Conservation (phyloP, 2,888 invertebrate genomes). For the Patella caerulea region DNA sequence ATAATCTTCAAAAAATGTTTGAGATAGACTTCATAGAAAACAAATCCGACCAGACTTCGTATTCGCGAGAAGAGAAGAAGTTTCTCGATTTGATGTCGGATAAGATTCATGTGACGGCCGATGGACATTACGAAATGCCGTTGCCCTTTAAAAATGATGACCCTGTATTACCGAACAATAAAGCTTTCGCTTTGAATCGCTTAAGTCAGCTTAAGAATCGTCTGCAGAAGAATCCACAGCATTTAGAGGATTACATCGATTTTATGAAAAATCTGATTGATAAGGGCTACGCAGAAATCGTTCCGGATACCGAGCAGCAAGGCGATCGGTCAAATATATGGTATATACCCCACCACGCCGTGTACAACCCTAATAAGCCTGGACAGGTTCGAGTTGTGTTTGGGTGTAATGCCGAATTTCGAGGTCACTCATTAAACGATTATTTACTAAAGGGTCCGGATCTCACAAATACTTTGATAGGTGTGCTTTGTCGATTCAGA, state of each 20-base stretch:
- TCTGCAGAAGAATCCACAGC: background rate
- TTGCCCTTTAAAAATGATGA: background rate
- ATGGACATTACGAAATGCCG: background rate
- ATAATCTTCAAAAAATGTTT: background rate
- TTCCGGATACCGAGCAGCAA: background rate
- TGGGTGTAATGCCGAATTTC: slow-evolving; percentile 36
- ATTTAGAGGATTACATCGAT: background rate
- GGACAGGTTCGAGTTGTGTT: slow-evolving; percentile 31
- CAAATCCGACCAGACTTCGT: background rate
- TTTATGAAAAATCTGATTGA: background rate
- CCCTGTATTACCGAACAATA: background rate
- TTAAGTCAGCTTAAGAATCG: background rate
- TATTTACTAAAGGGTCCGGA: slow-evolving; percentile 38
- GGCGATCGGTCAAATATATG: background rate
- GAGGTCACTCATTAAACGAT: slow-evolving; percentile 22
- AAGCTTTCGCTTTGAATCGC: background rate
- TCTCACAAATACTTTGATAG: slow-evolving; percentile 31
- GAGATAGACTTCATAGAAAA: background rate
- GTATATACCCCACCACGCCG: slow-evolving; percentile 24
- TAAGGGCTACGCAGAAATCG: background rate
- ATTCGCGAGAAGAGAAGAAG: background rate
- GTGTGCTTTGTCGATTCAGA: slow-evolving; percentile 37
- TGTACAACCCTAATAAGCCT: background rate
- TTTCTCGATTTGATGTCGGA: background rate
- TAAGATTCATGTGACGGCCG: background rate